Evolutionary conservation across 1,140 invertebrate genomes (phyloP), one percentile per base, ranked within the genome.

Genomic region (Cheumatopsyche charites): DNA sequence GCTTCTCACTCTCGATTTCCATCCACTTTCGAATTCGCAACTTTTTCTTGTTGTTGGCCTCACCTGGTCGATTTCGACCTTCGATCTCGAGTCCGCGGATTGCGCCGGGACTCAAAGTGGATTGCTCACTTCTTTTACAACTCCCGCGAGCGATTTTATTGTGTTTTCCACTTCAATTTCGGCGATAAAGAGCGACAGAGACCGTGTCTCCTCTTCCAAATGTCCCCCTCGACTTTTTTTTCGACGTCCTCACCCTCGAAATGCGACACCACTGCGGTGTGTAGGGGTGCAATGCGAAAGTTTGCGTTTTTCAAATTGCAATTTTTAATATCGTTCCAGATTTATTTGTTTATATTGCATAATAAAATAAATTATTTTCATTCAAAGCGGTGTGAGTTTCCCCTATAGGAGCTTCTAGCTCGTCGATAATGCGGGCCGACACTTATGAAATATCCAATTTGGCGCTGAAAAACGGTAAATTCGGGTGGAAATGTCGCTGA

Each of bases 111-210:
- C 55, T 58, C 66, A 68, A 68, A 68, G 66, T 68, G 66, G 66
- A 68, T 68, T 68, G 66, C 66, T 68, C 66, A 68, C 66, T 68
- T 45, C 66, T 68, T 68, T 68, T 68, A 47, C 66, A 68, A 43
- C 23, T 55, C 49, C 62, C 61, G 58, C 69, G 69, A 62, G 45
- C 63, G 66, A 70, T 73, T 70, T 62, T 69, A 74, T 74, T 72
- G 71, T 69, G 62, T 72, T 74, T 74, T 74, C 73, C 73, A 74
- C 73, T 74, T 67, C 62, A 69, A 72, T 71, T 71, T 67, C 67
- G 47, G 43, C 70, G 58, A 66, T 62, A 71, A 65, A 61, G 23
- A 67, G 43, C 17, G 55, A 36, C 23, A 58, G 9, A 55, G 15
- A 52, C 47, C 13, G 47, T 63, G 13, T 72, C 69, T 47, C 67